Conservation (phyloP, 2,888 invertebrate genomes). For the Orthonychiurus folsomi region DNA sequence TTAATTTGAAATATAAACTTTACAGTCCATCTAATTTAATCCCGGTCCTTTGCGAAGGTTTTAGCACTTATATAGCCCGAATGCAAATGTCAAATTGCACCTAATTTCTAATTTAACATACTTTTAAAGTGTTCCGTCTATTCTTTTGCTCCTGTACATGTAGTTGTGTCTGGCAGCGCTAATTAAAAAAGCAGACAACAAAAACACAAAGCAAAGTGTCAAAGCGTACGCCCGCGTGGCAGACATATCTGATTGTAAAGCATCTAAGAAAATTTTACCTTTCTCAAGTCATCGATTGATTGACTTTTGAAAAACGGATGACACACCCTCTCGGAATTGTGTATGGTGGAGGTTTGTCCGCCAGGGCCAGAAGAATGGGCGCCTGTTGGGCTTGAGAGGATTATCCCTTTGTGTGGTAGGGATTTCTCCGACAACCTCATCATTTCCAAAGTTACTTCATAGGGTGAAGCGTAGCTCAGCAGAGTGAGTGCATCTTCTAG, state of each 20-base stretch:
- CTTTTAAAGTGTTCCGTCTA: background rate
- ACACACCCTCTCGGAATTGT: conserved; percentile 50
- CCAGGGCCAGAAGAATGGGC: conserved; percentile 8
- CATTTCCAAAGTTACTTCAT: conserved; percentile 71
- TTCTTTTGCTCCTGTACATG: background rate
- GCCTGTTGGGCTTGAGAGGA: conserved; percentile 43
- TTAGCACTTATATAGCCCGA: no score
- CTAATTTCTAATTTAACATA: background rate
- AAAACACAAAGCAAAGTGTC: background rate
- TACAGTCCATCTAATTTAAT: no score
- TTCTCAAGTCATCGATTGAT: conserved; percentile 65
- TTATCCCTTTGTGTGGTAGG: conserved; percentile 44
- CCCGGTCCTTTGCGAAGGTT: no score
- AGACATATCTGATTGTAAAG: conserved; percentile 4
- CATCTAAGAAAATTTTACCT: conserved; percentile 46
- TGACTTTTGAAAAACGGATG: conserved; percentile 71
- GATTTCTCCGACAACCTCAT: conserved; percentile 51
- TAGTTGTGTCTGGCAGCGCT: background rate
- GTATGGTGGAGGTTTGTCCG: conserved; percentile 23
- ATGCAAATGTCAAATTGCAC: no score
- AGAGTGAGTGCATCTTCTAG: conserved; percentile 83
- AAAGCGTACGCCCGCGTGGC: background rate
- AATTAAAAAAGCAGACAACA: background rate
- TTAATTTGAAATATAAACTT: no score
- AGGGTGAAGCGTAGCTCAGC: conserved; percentile 81